Base-by-base conservation (phyloP, 2,113 vertebrate species). In the Lepidothrix coronata region DNA sequence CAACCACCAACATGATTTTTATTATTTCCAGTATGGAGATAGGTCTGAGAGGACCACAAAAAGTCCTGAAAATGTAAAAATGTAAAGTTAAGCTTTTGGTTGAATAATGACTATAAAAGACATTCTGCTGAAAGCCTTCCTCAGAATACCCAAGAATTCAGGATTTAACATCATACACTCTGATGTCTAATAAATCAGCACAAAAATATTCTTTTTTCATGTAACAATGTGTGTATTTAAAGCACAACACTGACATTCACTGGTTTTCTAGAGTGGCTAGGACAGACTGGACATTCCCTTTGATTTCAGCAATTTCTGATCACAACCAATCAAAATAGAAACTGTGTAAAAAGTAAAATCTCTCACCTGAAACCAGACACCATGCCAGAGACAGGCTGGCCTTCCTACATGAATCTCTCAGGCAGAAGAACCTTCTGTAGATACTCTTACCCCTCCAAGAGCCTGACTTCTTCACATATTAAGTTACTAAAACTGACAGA, bases 401-500 rank as follows among this genome's bases (percentile, higher is more conserved):
- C 11, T 89, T 65, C 58, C 88, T 46, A 16, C 10, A 46, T 33
- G 24, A 52, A 52, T 28, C 68, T 13, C 15, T 14, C 79, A 77
- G 61, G 31, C 30, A 88, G 33, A 9, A 61, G 65, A 35, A 1
- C 8, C 7, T 41, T 43, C 41, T 68, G 59, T 3, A 57, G 39
- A 55, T 67, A 30, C 39, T 59, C 17, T 79, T 48, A 74, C 14
- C 18, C 52, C 43, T 20, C 46, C 16, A 86, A 62, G 54, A 94
- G 20, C 46, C 33, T 28, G n/a, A 54, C 12, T 85, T 66, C n/a
- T 75, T 70, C 74, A 51, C 37, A 16, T 30, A 48, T 20, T 79
- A n/a, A 66, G 43, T 83, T 41, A 80, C 75, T 80, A 31, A 88
- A 86, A 43, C 41, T 58, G 89, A 86, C 79, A 93, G 75, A 37